Base-by-base conservation (phyloP, 2,888 invertebrate genomes). In the Drosophila aldrichi region DNA sequence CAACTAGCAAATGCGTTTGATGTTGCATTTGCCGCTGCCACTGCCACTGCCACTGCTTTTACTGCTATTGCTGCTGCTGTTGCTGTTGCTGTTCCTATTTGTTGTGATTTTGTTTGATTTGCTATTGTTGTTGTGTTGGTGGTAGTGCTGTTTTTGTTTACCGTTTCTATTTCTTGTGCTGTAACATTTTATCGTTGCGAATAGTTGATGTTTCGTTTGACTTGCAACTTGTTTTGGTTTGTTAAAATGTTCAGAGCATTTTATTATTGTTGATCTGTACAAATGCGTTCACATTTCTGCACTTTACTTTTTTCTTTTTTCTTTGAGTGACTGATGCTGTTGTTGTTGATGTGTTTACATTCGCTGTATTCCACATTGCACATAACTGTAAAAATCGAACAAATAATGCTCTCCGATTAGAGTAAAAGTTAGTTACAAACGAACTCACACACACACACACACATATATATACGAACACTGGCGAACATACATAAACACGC, bases 301-400 rank as follows among this genome's bases (percentile, higher is more conserved):
- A 62, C 32, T 71, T 43, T 70, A 64, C 40, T 54, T 38, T 52
- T 52, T 51, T 36, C 20, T 51, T 38, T 52, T 36, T 34, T 34
- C 9, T 34, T 68, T 29, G 51, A 70, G 54, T 55, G 70, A 25
- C 63, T 77, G 60, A 54, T 57, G 22, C 36, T 54, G 34, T n/a
- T 68, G 72, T 44, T 77, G 57, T 44, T 69, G 64, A 44, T 59
- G 48, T 78, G 76, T 75, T 80, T 73, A 79, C 69, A 55, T 70
- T 74, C 55, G 56, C 46, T 77, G 62, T 58, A 38, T 74, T 74
- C 63, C 69, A 72, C 81, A 85, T 82, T 89, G 76, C 79, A 87
- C 79, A 69, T 70, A 69, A 80, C 81, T 88, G 83, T 59, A 70
- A 74, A 69, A 74, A 65, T 52, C 74, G 54, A 67, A 67, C 36